phyloP scores from a whole-genome alignment of 2,797 vertebrate genomes.

The Sebastes minor region DNA sequence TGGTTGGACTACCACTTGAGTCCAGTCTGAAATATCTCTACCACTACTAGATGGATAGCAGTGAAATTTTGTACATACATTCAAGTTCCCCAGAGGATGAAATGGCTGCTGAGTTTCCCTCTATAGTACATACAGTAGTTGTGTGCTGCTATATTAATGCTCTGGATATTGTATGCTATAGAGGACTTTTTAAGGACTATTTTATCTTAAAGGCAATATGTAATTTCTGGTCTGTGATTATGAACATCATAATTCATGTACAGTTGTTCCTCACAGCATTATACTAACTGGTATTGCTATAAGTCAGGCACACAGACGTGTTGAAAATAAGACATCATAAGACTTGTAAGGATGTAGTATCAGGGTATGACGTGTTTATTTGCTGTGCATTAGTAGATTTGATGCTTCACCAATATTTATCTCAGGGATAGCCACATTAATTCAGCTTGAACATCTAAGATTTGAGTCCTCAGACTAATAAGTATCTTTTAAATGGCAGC shows the following conservation, averaged over 20 bases:
- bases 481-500: constrained; percentile 65
- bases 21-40: not conserved
- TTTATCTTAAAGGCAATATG: too few species aligned
- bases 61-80: not conserved
- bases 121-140: too few species aligned
- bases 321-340: constrained; percentile 16
- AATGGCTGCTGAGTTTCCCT: not conserved
- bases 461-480: constrained; percentile 56
- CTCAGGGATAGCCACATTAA: constrained; percentile 26
- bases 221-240: not conserved
- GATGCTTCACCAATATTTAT: constrained; percentile 46
- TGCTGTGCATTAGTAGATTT: constrained; percentile 47
- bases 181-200: not conserved
- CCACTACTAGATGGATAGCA: not conserved
- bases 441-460: constrained; percentile 44
- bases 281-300: not conserved
- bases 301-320: not conserved
- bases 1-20: not conserved
- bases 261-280: not conserved
- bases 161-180: too few species aligned
- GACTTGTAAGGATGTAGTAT: constrained; percentile 16
- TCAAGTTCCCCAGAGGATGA: not conserved
- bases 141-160: too few species aligned
- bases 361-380: constrained; percentile 36
- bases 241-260: not conserved